phyloP scores from a whole-genome alignment of 2,888 invertebrate genomes.

The Clanis bilineata region DNA sequence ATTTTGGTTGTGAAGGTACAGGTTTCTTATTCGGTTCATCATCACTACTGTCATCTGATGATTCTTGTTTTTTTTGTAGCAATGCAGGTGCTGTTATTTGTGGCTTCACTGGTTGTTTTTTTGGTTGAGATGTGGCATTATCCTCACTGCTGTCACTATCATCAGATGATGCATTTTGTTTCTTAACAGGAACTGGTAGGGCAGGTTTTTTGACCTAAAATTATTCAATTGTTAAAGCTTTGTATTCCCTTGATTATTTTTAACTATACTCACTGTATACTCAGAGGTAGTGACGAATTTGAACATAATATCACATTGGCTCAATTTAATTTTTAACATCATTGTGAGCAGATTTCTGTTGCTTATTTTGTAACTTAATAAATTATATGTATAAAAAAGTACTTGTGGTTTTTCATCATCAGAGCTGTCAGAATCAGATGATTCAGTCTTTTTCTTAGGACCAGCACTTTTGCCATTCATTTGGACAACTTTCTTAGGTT shows the following conservation, averaged over 20 bases:
- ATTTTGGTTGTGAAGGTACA: slow-evolving; percentile 22
- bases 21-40: slow-evolving; percentile 37
- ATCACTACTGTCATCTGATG: slow-evolving; percentile 59
- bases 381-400: slow-evolving; percentile 16
- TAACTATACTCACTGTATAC: not conserved
- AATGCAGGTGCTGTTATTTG: slow-evolving; percentile 44
- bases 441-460: slow-evolving; percentile 55
- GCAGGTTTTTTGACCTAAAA: slow-evolving; percentile 28
- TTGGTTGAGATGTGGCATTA: slow-evolving; percentile 40
- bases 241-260: not conserved
- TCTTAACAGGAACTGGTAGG: slow-evolving; percentile 30
- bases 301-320: slow-evolving; percentile 42
- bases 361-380: not conserved
- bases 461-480: slow-evolving; percentile 58
- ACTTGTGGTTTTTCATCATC: slow-evolving; percentile 63
- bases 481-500: slow-evolving; percentile 47
- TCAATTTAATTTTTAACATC: slow-evolving; percentile 52
- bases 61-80: slow-evolving; percentile 46
- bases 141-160: slow-evolving; percentile 30
- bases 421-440: slow-evolving; percentile 68
- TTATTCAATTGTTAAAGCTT: not conserved
- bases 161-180: slow-evolving; percentile 35
- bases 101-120: slow-evolving; percentile 33
- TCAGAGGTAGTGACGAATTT: slow-evolving; percentile 76
- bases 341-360: slow-evolving; percentile 29